A percentile compares a stretch with the other conserved stretches of the same genome.
Evolutionary conservation across 2,888 invertebrate species (phyloP).

Genomic region (Choristoneura rosaceana): DNA sequence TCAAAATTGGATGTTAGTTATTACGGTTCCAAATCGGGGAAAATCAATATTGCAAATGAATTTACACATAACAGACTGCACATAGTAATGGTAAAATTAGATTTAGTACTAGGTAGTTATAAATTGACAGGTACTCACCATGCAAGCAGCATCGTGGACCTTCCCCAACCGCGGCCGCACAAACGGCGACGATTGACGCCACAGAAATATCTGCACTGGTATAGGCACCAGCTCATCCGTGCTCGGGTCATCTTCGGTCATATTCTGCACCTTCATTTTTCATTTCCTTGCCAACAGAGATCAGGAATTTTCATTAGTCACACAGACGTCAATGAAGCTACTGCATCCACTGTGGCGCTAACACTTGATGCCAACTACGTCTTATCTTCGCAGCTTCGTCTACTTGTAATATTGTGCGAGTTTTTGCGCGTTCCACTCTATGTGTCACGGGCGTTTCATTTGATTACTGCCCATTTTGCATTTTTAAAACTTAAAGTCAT

Average conservation of each 20-base stretch:
- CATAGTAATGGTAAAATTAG: not conserved
- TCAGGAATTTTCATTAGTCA: not conserved
- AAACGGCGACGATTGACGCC: conserved; percentile 99
- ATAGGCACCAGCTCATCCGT: conserved; percentile 94
- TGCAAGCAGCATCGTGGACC: conserved; percentile 98
- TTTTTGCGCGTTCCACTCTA: not conserved
- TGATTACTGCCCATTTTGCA: not conserved
- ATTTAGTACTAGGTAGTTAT: not conserved
- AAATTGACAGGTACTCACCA: conserved; percentile 88
- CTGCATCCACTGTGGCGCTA: not conserved
- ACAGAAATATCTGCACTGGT: conserved; percentile 98
- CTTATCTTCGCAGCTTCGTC: not conserved
- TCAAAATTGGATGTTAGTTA: no score
- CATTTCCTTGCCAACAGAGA: conserved; percentile 28
- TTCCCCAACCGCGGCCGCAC: conserved; percentile 97
- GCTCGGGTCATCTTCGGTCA: conserved; percentile 86
- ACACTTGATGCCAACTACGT: not conserved
- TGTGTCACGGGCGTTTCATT: conserved; percentile 12
- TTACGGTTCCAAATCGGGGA: no score
- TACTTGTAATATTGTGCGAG: conserved; percentile 1
- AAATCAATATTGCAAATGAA: no score
- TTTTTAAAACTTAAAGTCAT: not conserved
- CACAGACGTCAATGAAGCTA: not conserved
- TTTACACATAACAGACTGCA: no score
- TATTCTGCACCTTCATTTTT: conserved; percentile 64